Evolutionary conservation across 2,888 invertebrate species (phyloP).

Genomic region (Cabera pusaria): DNA sequence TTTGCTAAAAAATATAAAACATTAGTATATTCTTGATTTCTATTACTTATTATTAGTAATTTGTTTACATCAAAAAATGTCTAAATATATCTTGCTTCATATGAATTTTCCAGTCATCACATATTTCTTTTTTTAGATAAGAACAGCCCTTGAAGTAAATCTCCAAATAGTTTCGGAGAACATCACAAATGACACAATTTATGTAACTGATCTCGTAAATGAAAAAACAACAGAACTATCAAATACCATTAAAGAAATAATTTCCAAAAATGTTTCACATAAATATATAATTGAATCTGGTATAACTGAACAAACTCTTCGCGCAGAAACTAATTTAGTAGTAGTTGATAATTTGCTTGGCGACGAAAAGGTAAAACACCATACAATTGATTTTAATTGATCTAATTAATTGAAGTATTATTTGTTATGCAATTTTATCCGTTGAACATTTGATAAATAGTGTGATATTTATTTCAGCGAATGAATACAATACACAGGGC

Average conservation of each 20-base stretch:
- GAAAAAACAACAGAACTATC: conserved; percentile 29
- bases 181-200: conserved; percentile 27
- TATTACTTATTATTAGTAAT: no score
- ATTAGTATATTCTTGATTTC: no score
- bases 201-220: conserved; percentile 36
- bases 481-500: conserved; percentile 36
- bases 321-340: conserved; percentile 42
- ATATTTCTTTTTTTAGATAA: conserved; percentile 39
- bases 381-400: no score
- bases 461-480: conserved; percentile 54
- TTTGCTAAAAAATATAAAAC: no score
- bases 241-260: conserved; percentile 33
- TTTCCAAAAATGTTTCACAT: conserved; percentile 24
- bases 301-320: no score
- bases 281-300: conserved; percentile 25
- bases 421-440: no score
- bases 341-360: conserved; percentile 43
- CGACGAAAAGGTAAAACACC: conserved; percentile 44
- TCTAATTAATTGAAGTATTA: no score
- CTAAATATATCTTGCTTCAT: no score
- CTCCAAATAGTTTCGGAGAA: conserved; percentile 54
- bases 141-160: conserved; percentile 44
- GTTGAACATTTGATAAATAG: no score
- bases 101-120: no score
- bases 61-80: no score